A percentile compares a stretch with the other conserved stretches of the same genome.
phyloP scores from a whole-genome alignment of 2,797 vertebrate species.

The Muraenolepis orangiensis region DNA sequence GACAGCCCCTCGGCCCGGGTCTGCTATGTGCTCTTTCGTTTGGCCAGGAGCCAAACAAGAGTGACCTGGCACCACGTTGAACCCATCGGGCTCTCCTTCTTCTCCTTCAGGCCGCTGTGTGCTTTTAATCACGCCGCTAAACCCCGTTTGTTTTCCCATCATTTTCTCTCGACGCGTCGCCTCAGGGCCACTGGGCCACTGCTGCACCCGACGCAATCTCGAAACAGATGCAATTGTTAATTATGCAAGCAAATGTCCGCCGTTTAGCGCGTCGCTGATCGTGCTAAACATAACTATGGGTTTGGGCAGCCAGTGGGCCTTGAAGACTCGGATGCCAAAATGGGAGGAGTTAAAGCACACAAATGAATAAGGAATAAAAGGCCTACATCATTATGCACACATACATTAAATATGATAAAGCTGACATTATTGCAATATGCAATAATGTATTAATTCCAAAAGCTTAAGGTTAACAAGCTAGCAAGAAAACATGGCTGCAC shows the following conservation, averaged over 20 bases:
- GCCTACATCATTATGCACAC: slow-evolving; percentile 51
- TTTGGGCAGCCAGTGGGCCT: slow-evolving; percentile 53
- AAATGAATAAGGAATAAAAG: slow-evolving; percentile 60
- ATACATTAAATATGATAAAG: background rate
- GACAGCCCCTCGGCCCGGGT: slow-evolving; percentile 8
- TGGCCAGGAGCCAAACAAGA: too few relatives aligned
- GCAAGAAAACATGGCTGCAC: background rate
- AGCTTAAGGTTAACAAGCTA: background rate
- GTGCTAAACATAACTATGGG: slow-evolving; percentile 58
- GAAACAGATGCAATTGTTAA: slow-evolving; percentile 70
- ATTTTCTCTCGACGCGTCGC: slow-evolving; percentile 40
- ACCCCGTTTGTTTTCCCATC: slow-evolving; percentile 50
- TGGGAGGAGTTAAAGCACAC: slow-evolving; percentile 51
- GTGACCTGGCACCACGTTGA: too few relatives aligned
- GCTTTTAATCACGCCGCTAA: slow-evolving; percentile 48
- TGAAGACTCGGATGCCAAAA: slow-evolving; percentile 59
- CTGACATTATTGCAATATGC: background rate
- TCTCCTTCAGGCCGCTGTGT: too few relatives aligned
- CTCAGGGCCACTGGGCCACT: slow-evolving; percentile 26
- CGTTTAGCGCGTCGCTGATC: slow-evolving; percentile 61
- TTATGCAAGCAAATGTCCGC: slow-evolving; percentile 68
- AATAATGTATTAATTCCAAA: background rate
- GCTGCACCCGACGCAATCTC: slow-evolving; percentile 46
- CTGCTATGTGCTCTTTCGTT: too few relatives aligned
- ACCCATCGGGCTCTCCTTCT: too few relatives aligned